Evolutionary conservation across 2,113 vertebrate genomes (phyloP), one percentile per base, ranked within the genome.

Genomic region (Vireo altiloquus): DNA sequence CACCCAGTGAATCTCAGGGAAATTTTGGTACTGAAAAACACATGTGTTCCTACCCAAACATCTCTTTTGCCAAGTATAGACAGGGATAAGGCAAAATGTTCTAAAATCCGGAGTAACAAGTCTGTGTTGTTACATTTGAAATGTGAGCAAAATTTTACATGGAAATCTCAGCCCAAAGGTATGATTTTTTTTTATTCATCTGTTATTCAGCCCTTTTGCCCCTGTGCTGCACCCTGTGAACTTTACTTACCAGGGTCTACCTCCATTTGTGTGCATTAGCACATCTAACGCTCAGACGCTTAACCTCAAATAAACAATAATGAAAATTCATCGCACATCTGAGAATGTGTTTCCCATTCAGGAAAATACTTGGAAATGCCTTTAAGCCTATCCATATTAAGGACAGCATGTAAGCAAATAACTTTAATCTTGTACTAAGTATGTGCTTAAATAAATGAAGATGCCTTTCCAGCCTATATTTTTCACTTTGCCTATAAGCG

Each of bases 391-490:
- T 93, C 82, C 92, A 80, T 94, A 93, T 83, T 94, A 88, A 92
- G 90, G 93, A 74, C 68, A 86, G 85, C 60, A 88, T 92, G 80
- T 93, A 96, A 96, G 92, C 79, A 95, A 95, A 94, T 96, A 96
- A 91, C 93, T 96, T 90, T 86, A 96, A 96, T 95, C 96, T 95
- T 83, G 68, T 92, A 86, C 64, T 95, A 95, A 95, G 87, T 37
- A 96, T 92, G 79, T 93, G 59, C 90, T 96, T 95, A 96, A 97
- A 95, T 86, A 95, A 96, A 88, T 84, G 87, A 78, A 70, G 87
- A 92, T 75, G 78, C 87, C 53, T 96, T 96, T 87, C 64, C 52
- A 81, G 44, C 47, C 68, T 84, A 33, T 87, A 89, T 90, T 89
- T 95, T 91, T 76, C 71, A 65, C 33, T 18, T 87, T 71, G n/a